phyloP scores from a whole-genome alignment of 2,888 invertebrate species.

The Aspidapion aeneum region DNA sequence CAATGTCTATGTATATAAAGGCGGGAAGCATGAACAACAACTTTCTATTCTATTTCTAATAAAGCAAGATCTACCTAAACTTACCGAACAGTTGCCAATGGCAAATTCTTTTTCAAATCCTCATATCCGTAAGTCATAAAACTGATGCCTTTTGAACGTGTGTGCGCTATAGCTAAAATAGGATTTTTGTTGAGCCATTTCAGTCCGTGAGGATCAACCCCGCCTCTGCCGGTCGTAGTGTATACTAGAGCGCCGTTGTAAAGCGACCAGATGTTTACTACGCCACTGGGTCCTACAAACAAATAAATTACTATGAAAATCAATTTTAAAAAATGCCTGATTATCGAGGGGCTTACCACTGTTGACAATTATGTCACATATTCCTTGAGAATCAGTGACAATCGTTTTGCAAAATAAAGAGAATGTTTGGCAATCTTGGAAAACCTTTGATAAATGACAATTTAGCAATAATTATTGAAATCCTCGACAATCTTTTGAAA shows the following conservation, averaged over 20 bases:
- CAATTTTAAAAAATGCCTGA: slow-evolving; percentile 13
- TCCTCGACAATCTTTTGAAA: no score
- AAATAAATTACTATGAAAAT: neutral
- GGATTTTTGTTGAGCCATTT: slow-evolving; percentile 51
- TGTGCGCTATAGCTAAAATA: slow-evolving; percentile 53
- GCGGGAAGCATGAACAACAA: no score
- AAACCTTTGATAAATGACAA: no score
- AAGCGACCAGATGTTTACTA: slow-evolving; percentile 60
- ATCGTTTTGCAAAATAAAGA: no score
- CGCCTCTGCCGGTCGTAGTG: slow-evolving; percentile 52
- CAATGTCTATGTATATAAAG: no score
- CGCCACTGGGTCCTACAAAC: slow-evolving; percentile 44
- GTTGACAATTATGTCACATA: no score
- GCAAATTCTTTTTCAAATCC: slow-evolving; percentile 46
- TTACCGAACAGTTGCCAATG: slow-evolving; percentile 50
- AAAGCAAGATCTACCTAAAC: neutral
- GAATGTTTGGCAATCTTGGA: no score
- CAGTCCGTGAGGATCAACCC: slow-evolving; percentile 49
- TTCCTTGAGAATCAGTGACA: no score
- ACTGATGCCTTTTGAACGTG: slow-evolving; percentile 53
- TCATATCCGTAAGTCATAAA: slow-evolving; percentile 49
- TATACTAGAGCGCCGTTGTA: slow-evolving; percentile 56
- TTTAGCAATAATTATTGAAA: no score
- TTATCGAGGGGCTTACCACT: no score
- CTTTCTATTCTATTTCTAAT: no score